Evolutionary conservation across 1,140 invertebrate species (phyloP).

Genomic region (Panulirus ornatus): DNA sequence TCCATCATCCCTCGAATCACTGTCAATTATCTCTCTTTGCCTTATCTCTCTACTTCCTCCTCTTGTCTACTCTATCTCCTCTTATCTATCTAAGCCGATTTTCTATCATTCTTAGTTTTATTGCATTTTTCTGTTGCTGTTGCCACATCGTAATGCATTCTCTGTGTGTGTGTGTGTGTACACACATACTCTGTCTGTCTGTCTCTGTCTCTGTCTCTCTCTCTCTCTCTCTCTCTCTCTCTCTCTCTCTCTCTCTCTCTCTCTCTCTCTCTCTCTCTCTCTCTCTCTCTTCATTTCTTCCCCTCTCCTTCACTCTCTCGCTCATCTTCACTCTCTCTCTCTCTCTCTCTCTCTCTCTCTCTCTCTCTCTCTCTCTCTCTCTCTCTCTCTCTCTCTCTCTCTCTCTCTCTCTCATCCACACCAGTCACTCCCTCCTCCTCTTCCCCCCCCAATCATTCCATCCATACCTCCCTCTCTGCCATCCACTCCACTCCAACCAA

Average conservation of each 20-base stretch:
- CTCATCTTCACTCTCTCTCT: neutral
- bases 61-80: too few species aligned
- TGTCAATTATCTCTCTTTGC: too few species aligned
- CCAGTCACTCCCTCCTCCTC: neutral
- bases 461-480: neutral
- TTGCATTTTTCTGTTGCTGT: too few species aligned
- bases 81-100: too few species aligned
- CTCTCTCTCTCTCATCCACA: neutral
- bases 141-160: too few species aligned
- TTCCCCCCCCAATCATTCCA: neutral
- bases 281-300: neutral
- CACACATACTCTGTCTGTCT: too few species aligned
- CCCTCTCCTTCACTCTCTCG: neutral
- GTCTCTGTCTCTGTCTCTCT: neutral
- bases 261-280: constrained; percentile 5
- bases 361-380: neutral
- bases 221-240: neutral
- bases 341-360: neutral
- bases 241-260: constrained; percentile 21
- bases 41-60: too few species aligned
- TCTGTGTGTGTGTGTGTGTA: too few species aligned
- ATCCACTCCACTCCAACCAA: neutral
- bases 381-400: neutral
- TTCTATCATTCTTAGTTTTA: too few species aligned
- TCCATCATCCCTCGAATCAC: too few species aligned